Percentiles rank a stretch among this genome's conserved stretches.
Conservation (phyloP, 2,113 vertebrate genomes). For the Anthoscopus minutus region DNA sequence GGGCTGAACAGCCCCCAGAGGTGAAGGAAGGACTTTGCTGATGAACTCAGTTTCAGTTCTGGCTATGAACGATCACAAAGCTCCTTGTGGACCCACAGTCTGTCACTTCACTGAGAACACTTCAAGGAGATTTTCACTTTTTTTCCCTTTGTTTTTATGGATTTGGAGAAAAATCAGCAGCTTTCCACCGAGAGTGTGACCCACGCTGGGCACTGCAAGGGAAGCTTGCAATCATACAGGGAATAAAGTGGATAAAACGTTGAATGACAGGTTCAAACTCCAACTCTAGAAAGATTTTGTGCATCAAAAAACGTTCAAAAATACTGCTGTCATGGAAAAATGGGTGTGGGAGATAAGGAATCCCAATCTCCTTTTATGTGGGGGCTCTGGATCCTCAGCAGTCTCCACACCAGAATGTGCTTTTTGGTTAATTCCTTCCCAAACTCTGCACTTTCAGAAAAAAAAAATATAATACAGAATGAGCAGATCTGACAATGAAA, state of each 20-base stretch:
- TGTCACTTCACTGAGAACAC: not conserved
- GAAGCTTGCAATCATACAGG: accelerated
- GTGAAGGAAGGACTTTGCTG: not conserved
- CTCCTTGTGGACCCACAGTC: not conserved
- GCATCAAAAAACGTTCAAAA: not conserved
- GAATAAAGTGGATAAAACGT: accelerated
- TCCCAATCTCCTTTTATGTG: accelerated
- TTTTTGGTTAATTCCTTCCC: not conserved
- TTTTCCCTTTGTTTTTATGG: not conserved
- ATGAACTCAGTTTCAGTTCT: not conserved
- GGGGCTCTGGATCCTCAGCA: not conserved
- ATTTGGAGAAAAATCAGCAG: not conserved
- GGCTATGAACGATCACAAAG: not conserved
- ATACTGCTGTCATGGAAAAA: not conserved
- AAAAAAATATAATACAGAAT: not conserved
- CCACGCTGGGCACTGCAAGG: not conserved
- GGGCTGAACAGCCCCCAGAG: not conserved
- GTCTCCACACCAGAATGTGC: not conserved
- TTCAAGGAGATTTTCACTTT: not conserved
- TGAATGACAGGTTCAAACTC: not conserved
- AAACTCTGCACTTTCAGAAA: not conserved
- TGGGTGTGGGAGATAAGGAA: not conserved
- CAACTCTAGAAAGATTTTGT: not conserved
- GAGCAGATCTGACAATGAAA: not conserved
- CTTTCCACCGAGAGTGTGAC: not conserved